Evolutionary conservation across 2,888 invertebrate species (phyloP), one percentile per base, ranked within the genome.

Genomic region (Pseudanteris insignis): DNA sequence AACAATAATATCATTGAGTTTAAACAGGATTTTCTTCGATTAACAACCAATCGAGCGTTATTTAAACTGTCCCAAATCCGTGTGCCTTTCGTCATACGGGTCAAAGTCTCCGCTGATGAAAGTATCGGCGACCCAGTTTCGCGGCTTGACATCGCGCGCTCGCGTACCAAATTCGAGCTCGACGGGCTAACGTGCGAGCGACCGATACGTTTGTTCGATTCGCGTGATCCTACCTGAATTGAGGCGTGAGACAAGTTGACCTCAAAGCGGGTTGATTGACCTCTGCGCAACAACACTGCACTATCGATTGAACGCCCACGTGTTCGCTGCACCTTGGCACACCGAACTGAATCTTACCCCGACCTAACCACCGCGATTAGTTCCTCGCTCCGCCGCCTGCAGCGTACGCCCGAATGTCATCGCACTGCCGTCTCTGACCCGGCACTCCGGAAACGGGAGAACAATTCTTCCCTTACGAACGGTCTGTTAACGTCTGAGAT

Each of bases 231-330:
- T 57, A 55, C 59, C 55, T 60, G 57, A 32, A 60, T 43, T 10
- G 64, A n/a, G 60, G 67, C 67, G 67, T 66, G 65, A 68, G 70
- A 72, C 70, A 66, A 71, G 70, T 72, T 73, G 76, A 77, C 76
- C 76, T 72, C 73, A 67, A 57, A 60, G 63, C 66, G 75, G 68
- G 77, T 75, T 77, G 76, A 77, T 53, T 75, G 77, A 77, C 75
- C 77, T 70, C 72, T 69, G 73, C 70, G 74, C 71, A 73, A 76
- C 74, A 76, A 76, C 76, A 76, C 74, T 76, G 77, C 77, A 76
- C 74, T 77, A 77, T 77, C 74, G 77, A 77, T 77, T 76, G 66
- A 66, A 64, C 69, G 70, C 65, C 75, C 75, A 75, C 76, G 77
- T 76, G 75, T 74, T 70, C 71, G 70, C 72, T 74, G 73, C 70